Conservation (phyloP, 2,888 invertebrate genomes). For the Rhorus exstirpatorius region DNA sequence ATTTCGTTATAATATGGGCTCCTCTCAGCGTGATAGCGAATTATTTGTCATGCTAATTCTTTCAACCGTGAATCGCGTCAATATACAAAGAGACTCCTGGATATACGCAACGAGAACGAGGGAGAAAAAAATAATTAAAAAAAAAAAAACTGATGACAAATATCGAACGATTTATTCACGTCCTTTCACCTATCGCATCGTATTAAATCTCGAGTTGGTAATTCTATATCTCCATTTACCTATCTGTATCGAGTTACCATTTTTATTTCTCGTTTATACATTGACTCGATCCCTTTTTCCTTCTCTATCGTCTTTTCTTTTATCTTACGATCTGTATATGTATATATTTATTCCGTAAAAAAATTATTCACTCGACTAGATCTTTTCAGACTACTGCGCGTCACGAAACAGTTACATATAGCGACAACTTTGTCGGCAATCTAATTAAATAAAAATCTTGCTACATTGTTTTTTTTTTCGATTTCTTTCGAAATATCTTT, state of each 20-base stretch:
- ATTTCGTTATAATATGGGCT: slow-evolving; percentile 22
- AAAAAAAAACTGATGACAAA: slow-evolving; percentile 70
- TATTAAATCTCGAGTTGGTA: slow-evolving; percentile 79
- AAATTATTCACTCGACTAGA: slow-evolving; percentile 75
- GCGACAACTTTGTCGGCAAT: slow-evolving; percentile 46
- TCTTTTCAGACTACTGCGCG: slow-evolving; percentile 61
- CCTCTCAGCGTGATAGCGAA: slow-evolving; percentile 15
- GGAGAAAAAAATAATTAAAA: neutral
- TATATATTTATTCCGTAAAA: slow-evolving; percentile 75
- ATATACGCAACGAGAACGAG: slow-evolving; percentile 1
- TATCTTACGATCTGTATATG: slow-evolving; percentile 21
- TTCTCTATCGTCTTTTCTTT: slow-evolving; percentile 2
- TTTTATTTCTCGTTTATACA: slow-evolving; percentile 24
- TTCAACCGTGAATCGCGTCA: slow-evolving; percentile 9
- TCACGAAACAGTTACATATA: neutral
- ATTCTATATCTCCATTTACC: slow-evolving; percentile 81
- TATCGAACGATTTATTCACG: slow-evolving; percentile 75
- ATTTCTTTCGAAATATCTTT: too few relatives aligned
- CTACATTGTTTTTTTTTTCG: too few relatives aligned
- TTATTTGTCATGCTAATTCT: slow-evolving; percentile 63
- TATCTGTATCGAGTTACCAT: slow-evolving; percentile 78
- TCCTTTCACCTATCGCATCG: slow-evolving; percentile 80
- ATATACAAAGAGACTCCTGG: slow-evolving; percentile 27
- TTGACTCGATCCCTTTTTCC: neutral
- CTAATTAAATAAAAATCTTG: too few relatives aligned